Conservation (phyloP, 2,113 vertebrate species). For the Tragelaphus imberbis region DNA sequence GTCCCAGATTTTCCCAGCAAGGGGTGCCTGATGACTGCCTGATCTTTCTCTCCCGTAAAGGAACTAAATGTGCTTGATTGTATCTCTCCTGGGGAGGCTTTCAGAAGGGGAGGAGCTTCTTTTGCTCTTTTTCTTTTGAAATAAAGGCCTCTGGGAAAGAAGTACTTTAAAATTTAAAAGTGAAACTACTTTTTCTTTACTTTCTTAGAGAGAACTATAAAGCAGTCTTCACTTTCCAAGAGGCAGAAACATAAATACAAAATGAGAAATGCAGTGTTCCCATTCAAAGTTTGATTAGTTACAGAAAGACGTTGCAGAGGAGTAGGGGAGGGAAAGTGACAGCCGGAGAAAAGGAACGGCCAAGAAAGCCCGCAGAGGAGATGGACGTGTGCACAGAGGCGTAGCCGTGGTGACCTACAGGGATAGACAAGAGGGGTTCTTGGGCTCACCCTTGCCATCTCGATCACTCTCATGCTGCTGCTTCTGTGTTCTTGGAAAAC, state of each 20-base stretch:
- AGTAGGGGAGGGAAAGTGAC: neutral
- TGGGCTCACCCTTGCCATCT: neutral
- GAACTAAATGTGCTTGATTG: neutral
- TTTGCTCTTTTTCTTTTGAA: neutral
- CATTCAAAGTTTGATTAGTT: neutral
- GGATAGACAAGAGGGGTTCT: neutral
- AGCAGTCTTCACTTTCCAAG: neutral
- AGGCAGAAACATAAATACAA: neutral
- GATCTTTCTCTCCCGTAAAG: neutral
- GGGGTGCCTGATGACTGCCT: neutral
- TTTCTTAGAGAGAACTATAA: neutral
- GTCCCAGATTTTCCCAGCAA: slow-evolving; percentile 13
- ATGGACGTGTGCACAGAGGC: fast-evolving
- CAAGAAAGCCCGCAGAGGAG: neutral
- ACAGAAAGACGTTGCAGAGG: neutral
- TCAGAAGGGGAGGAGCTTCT: neutral
- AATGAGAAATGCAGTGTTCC: neutral
- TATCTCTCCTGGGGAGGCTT: neutral
- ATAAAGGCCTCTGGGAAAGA: neutral
- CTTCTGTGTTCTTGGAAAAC: neutral
- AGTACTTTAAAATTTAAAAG: neutral
- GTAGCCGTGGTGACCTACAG: fast-evolving
- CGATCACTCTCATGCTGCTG: neutral
- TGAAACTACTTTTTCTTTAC: neutral
- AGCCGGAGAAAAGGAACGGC: neutral